These are phyloP conservation scores for Otocyon megalotis DNA, from an alignment of 2,113 vertebrate genomes.

Conservation along the genomic window DNA sequence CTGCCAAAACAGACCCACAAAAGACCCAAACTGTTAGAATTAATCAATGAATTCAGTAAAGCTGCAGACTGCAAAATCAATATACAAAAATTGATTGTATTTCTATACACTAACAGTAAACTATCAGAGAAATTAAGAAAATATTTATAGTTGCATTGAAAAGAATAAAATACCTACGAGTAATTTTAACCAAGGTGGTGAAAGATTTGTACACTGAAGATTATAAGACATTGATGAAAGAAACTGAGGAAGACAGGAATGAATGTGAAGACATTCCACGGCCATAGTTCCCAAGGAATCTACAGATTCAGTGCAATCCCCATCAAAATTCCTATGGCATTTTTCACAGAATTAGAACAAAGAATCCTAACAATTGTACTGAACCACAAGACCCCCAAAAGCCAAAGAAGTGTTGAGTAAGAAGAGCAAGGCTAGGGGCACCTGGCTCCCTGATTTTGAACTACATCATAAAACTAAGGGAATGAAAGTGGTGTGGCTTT, in stretches of 20 bases:
- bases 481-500: not conserved
- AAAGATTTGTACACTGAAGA: not conserved
- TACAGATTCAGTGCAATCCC: not conserved
- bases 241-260: not conserved
- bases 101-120: not conserved
- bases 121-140: not conserved
- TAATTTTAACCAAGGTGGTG: not conserved
- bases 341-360: slow-evolving; percentile 36
- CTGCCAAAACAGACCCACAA: not conserved
- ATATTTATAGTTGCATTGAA: not conserved
- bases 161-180: not conserved
- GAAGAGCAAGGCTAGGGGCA: not conserved
- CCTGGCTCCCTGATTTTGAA: not conserved
- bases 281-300: not conserved
- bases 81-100: not conserved
- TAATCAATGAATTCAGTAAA: not conserved
- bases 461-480: not conserved
- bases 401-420: not conserved
- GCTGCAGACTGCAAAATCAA: not conserved
- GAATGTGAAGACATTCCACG: not conserved
- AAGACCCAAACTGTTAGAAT: not conserved
- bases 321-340: not conserved
- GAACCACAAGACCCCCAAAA: not conserved
- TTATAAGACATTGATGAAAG: not conserved
- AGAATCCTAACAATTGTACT: not conserved